These are phyloP conservation scores for Ctenosaura bakeri DNA, from an alignment of 2,797 vertebrate species.

Conservation along the genomic window DNA sequence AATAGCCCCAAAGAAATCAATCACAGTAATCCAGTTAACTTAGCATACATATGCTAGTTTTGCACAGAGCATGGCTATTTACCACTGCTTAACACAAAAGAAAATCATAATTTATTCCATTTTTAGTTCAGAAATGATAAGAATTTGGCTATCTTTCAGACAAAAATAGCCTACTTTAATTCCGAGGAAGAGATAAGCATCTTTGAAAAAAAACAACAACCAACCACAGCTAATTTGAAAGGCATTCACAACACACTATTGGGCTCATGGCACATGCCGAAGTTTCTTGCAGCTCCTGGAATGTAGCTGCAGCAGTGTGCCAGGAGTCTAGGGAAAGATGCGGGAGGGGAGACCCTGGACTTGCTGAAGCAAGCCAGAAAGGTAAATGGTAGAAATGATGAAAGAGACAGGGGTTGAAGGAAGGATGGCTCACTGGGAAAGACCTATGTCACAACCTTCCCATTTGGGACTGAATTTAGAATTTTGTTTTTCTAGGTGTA, in stretches of 20 bases:
- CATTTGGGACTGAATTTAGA: constrained; percentile 30
- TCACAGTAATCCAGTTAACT: not conserved
- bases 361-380: not conserved
- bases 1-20: not conserved
- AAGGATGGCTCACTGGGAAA: too few relatives aligned
- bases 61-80: not conserved
- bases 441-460: too few relatives aligned
- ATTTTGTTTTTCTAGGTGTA: too few relatives aligned
- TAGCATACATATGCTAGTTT: not conserved
- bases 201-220: not conserved
- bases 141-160: not conserved
- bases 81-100: not conserved
- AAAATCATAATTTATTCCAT: not conserved
- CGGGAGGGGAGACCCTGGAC: not conserved
- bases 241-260: too few relatives aligned
- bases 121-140: not conserved
- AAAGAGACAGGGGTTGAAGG: not conserved
- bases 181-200: not conserved
- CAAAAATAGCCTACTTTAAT: not conserved
- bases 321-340: too few relatives aligned
- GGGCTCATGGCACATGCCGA: too few relatives aligned
- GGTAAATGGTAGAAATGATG: not conserved
- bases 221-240: not conserved
- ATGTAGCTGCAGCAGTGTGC: too few relatives aligned
- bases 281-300: too few relatives aligned